Conservation (phyloP, 1,140 invertebrate species). For the Drosophila orosa region DNA sequence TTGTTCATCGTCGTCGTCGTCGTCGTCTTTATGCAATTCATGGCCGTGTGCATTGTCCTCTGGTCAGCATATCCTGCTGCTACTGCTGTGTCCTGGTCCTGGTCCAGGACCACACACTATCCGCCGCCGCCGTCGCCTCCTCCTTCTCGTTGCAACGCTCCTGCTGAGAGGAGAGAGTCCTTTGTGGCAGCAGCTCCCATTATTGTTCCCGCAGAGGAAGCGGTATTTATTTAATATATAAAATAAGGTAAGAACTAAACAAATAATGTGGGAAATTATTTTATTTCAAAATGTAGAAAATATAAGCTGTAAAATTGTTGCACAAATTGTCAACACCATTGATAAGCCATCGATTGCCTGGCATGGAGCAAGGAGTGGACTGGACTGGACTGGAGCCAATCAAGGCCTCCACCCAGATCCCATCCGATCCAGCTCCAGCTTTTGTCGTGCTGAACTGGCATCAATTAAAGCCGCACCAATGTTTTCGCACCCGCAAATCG, state of each 20-base stretch:
- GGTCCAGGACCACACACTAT: constrained; percentile 65
- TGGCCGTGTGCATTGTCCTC: constrained; percentile 62
- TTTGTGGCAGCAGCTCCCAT: constrained; percentile 7
- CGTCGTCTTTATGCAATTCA: constrained; percentile 72
- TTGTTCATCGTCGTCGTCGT: constrained; percentile 51
- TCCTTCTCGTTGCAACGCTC: constrained; percentile 10
- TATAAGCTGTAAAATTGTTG: constrained; percentile 9
- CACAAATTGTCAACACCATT: constrained; percentile 63
- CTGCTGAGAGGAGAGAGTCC: constrained; percentile 20
- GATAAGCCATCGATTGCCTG: constrained; percentile 46
- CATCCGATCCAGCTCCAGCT: constrained; percentile 3
- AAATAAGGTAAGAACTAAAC: neutral
- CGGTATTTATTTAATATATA: neutral
- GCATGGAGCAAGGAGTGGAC: neutral
- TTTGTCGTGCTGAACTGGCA: constrained; percentile 69
- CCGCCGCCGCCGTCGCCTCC: constrained; percentile 7
- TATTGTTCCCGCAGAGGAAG: constrained; percentile 2
- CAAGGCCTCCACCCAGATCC: constrained; percentile 5
- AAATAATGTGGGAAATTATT: neutral
- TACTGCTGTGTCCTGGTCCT: constrained; percentile 23
- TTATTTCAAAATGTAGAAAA: neutral
- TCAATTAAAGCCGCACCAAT: constrained; percentile 83
- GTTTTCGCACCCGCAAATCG: constrained; percentile 84
- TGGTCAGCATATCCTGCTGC: constrained; percentile 69
- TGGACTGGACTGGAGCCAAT: neutral